A percentile compares a stretch with the other conserved stretches of the same genome.
Conservation (phyloP, 2,797 vertebrate genomes). For the Gobionotothen gibberifrons region DNA sequence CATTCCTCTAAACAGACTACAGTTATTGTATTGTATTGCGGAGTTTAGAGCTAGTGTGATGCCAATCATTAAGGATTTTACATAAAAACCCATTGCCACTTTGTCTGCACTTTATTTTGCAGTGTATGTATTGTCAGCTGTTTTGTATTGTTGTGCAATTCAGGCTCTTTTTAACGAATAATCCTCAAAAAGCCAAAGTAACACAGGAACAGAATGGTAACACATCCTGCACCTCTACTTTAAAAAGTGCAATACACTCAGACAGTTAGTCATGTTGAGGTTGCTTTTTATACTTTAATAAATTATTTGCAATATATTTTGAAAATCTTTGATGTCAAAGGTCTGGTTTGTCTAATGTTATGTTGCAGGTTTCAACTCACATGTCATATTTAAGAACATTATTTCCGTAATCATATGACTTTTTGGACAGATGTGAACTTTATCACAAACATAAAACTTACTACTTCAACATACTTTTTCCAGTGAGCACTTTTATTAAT, state of each 20-base stretch:
- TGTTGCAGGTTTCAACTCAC: conserved; percentile 37
- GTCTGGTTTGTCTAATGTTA: conserved; percentile 19
- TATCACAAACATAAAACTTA: conserved; percentile 18
- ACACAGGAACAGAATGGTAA: conserved; percentile 55
- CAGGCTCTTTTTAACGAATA: conserved; percentile 45
- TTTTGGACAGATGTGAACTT: conserved; percentile 27
- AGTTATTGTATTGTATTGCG: conserved; percentile 13
- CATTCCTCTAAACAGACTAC: conserved; percentile 14
- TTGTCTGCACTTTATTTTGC: conserved; percentile 73
- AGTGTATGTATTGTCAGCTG: conserved; percentile 53
- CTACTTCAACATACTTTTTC: conserved; percentile 6
- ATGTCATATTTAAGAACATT: conserved; percentile 34
- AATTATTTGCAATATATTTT: conserved; percentile 31
- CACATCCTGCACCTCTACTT: conserved; percentile 57
- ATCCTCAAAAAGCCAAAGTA: conserved; percentile 76
- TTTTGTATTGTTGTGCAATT: conserved; percentile 46
- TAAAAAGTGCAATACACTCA: conserved; percentile 73
- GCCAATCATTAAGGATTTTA: conserved; percentile 45
- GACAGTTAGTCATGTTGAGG: conserved; percentile 44
- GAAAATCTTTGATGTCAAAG: conserved; percentile 10
- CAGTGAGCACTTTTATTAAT: conserved; percentile 19
- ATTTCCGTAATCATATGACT: conserved; percentile 31
- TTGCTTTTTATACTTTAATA: conserved; percentile 19
- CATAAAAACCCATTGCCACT: conserved; percentile 44
- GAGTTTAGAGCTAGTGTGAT: conserved; percentile 22